Base-by-base conservation (phyloP, 2,888 invertebrate genomes). In the Parnassius apollo region DNA sequence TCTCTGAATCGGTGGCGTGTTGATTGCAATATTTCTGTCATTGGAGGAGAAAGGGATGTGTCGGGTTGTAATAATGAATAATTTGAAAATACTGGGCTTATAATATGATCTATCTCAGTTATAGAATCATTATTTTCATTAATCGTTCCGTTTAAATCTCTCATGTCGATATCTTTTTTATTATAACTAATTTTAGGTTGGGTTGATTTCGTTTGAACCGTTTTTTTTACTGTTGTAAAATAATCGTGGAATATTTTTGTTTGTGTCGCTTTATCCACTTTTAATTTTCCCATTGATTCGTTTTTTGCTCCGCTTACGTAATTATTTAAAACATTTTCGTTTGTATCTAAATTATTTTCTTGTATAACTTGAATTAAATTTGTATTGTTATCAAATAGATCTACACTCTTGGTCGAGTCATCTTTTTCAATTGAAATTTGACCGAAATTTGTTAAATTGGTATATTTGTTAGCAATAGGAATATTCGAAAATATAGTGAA, bases 211-310 rank as follows among this genome's bases (percentile, higher is more conserved):
- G 48, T 12, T 51, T 59, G 52, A 42, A 25, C 65, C 64, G 75
- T 76, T 76, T 83, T 86, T 65, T 85, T 83, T 2, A 88, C 80
- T 2, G 91, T 91, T 62, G 85, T 83, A 12, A 83, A 88, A 66
- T 87, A 91, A 73, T 90, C 90, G 57, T 86, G 77, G 62, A 84
- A 88, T 69, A 91, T 81, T 71, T 86, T 89, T 0, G 76, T 78
- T 71, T 85, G 77, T 2, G 86, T 86, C 1, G 69, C 80, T 44
- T 91, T 89, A 44, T 91, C 88, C 50, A 89, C 76, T 73, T 81
- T 80, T 1, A 88, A 69, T 66, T 88, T 88, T 45, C 82, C 89
- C 82, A 85, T 86, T 2, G 85, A 78, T 66, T 81, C 84, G 52
- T 80, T 75, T 44, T 64, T 60, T 50, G 73, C 69, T 51, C 64